Base-by-base conservation (phyloP, 2,888 invertebrate species). In the Steromphala cineraria region DNA sequence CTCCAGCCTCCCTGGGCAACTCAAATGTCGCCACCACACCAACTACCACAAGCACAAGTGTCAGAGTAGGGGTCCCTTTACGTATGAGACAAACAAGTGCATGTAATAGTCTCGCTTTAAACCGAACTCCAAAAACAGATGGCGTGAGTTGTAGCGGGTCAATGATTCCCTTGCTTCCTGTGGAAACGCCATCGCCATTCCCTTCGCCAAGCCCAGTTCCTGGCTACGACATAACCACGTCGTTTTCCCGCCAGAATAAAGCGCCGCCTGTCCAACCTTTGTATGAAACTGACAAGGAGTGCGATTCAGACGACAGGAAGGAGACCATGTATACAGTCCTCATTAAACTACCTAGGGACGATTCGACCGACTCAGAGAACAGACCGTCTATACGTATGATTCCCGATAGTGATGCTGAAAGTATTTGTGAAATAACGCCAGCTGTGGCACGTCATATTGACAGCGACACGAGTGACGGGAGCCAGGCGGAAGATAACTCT, bases 281-380 rank as follows among this genome's bases (percentile, higher is more conserved):
- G 19, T 81, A 84, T 53, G 83, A 87, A 67, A 78, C 82, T 24
- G 80, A 87, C 55, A 86, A 87, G 80, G 74, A 85, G 74, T 81
- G 82, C 78, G 56, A 40, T 71, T n/a, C 78, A 74, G 46, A 53
- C 40, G 56, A 85, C 82, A 79, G 74, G 52, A 75, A 75, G 17
- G 81, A 82, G n/a, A 80, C 76, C 91, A 97, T 98, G 67, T 98
- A 98, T 94, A 98, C 98, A 81, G 98, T 98, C 91, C 94, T 98
- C 85, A 98, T 98, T 90, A 95, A 96, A 89, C 94, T 98, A 88
- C 91, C 91, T n/a, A 81, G 80, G 28, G 81, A 76, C 56, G 84
- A 85, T 36, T 75, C 78, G 21, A 80, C 80, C 17, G 85, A 85
- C 21, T 79, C 80, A 0, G 83, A 81, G 15, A 76, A 77, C 21